A percentile compares a stretch with the other conserved stretches of the same genome.
Conservation (phyloP, 2,113 vertebrate species). For the Varanus komodoensis region DNA sequence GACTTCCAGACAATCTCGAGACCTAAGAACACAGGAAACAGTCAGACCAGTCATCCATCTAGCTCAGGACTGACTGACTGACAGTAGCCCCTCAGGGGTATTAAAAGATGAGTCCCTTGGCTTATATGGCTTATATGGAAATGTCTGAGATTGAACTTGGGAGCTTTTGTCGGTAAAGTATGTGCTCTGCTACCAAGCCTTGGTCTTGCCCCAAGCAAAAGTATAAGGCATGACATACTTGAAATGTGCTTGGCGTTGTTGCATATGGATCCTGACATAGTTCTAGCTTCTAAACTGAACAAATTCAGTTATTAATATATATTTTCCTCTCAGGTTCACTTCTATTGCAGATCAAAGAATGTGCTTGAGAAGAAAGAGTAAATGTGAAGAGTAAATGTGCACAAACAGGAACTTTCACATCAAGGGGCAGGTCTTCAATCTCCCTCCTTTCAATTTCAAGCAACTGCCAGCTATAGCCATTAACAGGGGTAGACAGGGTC, state of each 20-base stretch:
- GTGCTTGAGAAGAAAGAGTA: neutral
- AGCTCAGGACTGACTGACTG: neutral
- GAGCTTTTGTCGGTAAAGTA: neutral
- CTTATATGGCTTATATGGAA: neutral
- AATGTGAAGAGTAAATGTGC: neutral
- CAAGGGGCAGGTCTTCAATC: neutral
- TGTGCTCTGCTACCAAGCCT: neutral
- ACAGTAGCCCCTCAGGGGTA: neutral
- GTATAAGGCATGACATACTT: neutral
- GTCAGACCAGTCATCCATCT: neutral
- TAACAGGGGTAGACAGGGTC: neutral
- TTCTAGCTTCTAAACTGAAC: neutral
- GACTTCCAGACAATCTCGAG: neutral
- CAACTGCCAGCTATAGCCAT: neutral
- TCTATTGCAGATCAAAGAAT: neutral
- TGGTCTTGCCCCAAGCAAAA: neutral
- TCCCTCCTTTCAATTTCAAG: neutral
- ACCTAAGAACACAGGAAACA: neutral
- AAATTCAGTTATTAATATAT: neutral
- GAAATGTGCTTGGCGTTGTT: neutral
- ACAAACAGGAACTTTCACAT: neutral
- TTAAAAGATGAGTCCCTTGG: neutral
- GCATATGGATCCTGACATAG: neutral
- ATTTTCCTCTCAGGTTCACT: neutral
- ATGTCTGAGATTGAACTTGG: neutral